These are phyloP conservation scores for Strix uralensis DNA, from an alignment of 2,113 vertebrate genomes.

Conservation along the genomic window DNA sequence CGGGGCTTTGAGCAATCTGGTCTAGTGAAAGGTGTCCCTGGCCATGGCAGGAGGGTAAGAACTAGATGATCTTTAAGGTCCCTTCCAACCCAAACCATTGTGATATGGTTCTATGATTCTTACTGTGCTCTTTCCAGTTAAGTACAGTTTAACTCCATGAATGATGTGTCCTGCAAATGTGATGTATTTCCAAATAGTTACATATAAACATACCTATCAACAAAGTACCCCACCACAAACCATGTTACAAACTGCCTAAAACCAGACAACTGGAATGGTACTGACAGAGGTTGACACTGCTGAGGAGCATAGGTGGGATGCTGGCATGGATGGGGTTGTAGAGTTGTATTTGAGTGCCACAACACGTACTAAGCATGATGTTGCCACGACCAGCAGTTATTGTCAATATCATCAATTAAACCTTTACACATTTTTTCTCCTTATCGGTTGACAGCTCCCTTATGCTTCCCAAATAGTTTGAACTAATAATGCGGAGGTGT, in stretches of 20 bases:
- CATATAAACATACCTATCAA: neutral
- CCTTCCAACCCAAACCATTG: too few relatives aligned
- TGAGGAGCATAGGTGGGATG: neutral
- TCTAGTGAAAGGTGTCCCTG: too few relatives aligned
- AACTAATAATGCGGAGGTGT: neutral
- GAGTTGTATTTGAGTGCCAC: neutral
- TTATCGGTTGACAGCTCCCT: neutral
- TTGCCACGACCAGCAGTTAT: neutral
- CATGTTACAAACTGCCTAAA: neutral
- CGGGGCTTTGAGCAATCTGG: too few relatives aligned
- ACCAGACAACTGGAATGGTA: neutral
- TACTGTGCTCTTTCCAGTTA: neutral
- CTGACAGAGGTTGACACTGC: neutral
- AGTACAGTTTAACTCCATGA: neutral
- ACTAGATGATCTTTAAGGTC: too few relatives aligned
- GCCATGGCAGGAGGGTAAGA: too few relatives aligned
- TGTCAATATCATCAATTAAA: neutral
- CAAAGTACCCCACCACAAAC: neutral
- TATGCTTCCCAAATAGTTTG: neutral
- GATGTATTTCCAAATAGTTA: neutral
- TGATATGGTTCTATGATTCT: too few relatives aligned
- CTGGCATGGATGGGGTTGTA: neutral
- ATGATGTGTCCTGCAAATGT: neutral
- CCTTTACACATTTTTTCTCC: neutral
- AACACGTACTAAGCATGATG: accelerated